phyloP scores from a whole-genome alignment of 2,113 vertebrate species.

The Hyaena hyaena region DNA sequence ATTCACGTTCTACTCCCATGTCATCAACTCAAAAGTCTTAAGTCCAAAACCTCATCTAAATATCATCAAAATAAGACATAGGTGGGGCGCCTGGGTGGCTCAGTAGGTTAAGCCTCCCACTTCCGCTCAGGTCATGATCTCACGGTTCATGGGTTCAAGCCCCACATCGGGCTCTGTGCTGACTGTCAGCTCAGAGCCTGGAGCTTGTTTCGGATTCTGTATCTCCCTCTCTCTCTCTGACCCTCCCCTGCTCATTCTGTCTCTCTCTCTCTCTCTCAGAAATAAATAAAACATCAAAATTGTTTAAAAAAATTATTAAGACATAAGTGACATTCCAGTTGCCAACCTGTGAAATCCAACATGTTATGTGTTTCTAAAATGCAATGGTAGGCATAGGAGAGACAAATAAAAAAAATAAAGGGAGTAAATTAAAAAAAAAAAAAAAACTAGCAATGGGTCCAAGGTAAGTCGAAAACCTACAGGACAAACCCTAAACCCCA shows the following conservation, averaged over 20 bases:
- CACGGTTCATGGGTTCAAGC: too few species aligned
- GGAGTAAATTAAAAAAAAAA: background rate
- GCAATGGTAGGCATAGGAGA: background rate
- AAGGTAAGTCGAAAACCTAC: background rate
- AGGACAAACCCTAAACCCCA: background rate
- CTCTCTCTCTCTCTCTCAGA: too few species aligned
- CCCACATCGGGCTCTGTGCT: too few species aligned
- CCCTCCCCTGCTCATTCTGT: too few species aligned
- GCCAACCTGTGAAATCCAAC: background rate
- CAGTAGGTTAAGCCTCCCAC: too few species aligned
- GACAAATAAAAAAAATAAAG: background rate
- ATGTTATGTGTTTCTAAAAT: background rate
- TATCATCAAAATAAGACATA: background rate
- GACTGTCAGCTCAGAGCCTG: too few species aligned
- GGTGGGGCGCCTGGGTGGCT: background rate
- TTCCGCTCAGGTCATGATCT: too few species aligned
- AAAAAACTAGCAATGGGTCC: background rate
- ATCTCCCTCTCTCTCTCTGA: too few species aligned
- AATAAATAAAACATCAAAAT: too few species aligned
- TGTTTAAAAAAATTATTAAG: too few species aligned
- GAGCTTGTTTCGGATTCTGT: too few species aligned
- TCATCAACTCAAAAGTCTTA: background rate
- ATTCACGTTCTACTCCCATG: background rate
- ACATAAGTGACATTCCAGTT: background rate
- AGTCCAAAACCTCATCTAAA: background rate